Evolutionary conservation across 2,888 invertebrate genomes (phyloP), one percentile per base, ranked within the genome.

Genomic region (Gastracanthus pulcherrimus): DNA sequence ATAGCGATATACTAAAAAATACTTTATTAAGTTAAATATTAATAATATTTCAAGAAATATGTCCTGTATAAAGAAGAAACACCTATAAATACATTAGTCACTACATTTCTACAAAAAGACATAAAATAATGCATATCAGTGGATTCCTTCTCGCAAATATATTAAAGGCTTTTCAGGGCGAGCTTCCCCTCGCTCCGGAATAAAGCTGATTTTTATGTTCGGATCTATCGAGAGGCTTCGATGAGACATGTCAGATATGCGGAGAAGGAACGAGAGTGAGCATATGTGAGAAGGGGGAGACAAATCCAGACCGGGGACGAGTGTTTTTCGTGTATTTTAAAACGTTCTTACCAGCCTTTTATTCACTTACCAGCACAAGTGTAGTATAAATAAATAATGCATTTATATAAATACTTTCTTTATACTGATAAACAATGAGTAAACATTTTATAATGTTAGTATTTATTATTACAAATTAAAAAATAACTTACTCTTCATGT

Each of bases 161-260:
- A 83, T 84, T 83, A 84, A 84, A 83, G 85, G 85, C 84, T 85
- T 84, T 84, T 55, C 77, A 41, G 64, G 71, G 81, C 51, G 81
- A 85, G 80, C 67, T 66, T 67, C 80, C 79, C 82, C 76, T 66
- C 41, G 34, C 34, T 29, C 29, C 81, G 80, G 86, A 86, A 87
- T 88, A 89, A 89, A 89, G 89, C 89, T 89, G 89, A 89, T 89
- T 89, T 89, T 89, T 89, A 88, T 89, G 88, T 89, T 88, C 87
- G 87, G 87, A 88, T 87, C 76, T 86, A 89, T 89, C 87, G 88
- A 87, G 84, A 86, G 86, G 84, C 85, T 86, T 82, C 87, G 86
- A 86, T 86, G 86, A 87, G 86, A 86, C 85, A 84, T 85, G 87
- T 86, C 86, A 87, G 87, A 87, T 87, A 86, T 88, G 86, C 82